A percentile compares a stretch with the other conserved stretches of the same genome.
These are phyloP conservation scores for Aphidius ervi DNA, from an alignment of 1,140 invertebrate species.

Conservation along the genomic window DNA sequence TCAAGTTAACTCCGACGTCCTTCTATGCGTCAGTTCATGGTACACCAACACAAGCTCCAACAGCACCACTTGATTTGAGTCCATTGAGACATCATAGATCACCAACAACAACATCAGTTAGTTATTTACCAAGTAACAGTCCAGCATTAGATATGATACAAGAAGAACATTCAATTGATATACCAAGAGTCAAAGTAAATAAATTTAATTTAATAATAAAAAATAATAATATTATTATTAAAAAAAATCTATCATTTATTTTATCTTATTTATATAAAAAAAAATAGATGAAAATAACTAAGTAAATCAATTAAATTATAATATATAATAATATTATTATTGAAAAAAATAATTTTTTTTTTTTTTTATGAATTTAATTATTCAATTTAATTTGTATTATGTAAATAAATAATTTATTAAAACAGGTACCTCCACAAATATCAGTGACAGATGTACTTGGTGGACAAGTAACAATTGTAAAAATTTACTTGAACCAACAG, in stretches of 20 bases:
- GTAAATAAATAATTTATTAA: not conserved
- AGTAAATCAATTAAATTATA: no score
- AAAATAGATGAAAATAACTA: no score
- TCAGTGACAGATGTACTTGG: constrained; percentile 85
- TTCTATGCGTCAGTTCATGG: no score
- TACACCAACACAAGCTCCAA: constrained; percentile 49
- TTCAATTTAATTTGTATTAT: no score
- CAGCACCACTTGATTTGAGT: constrained; percentile 49
- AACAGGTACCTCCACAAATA: constrained; percentile 71
- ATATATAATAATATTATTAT: no score
- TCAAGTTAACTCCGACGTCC: no score
- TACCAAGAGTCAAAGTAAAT: constrained; percentile 51
- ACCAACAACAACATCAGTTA: constrained; percentile 52
- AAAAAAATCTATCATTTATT: no score
- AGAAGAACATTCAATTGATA: constrained; percentile 66
- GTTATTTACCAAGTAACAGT: constrained; percentile 55
- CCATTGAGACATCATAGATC: constrained; percentile 51
- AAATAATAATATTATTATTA: constrained; percentile 23
- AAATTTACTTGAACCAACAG: no score
- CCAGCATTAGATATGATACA: constrained; percentile 82
- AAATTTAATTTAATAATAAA: no score
- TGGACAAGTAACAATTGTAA: constrained; percentile 76
- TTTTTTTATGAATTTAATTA: no score
- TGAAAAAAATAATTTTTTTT: no score
- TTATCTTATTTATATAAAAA: no score